phyloP scores from a whole-genome alignment of 1,140 invertebrate genomes.

The Drosophila melanogaster region Release_6_plus_ISO1_MT NT_033777.3:13414001-13414500 shows the following conservation, averaged over 20 bases:
- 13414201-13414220: constrained; percentile 13
- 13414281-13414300: constrained; percentile 24
- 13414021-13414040: neutral
- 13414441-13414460: constrained; percentile 19
- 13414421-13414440: constrained; percentile 48
- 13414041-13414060: neutral
- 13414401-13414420: constrained; percentile 41
- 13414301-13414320: neutral
- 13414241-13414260: constrained; percentile 42
- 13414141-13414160: constrained; percentile 8
- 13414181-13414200: constrained; percentile 15
- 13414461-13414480: constrained; percentile 9
- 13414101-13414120: constrained; percentile 8
- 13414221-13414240: constrained; percentile 7
- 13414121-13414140: constrained; percentile 10
- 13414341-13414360: constrained; percentile 31
- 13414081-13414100: neutral
- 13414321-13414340: constrained; percentile 64
- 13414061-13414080: constrained; percentile 8
- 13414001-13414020: neutral
- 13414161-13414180: constrained; percentile 20
- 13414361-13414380: constrained; percentile 25
- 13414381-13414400: constrained; percentile 69
- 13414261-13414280: constrained; percentile 30
- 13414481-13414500: constrained; percentile 20